Percentiles rank a stretch among this genome's conserved stretches.
Conservation (phyloP, 2,113 vertebrate genomes). For the Octodon degus region DNA sequence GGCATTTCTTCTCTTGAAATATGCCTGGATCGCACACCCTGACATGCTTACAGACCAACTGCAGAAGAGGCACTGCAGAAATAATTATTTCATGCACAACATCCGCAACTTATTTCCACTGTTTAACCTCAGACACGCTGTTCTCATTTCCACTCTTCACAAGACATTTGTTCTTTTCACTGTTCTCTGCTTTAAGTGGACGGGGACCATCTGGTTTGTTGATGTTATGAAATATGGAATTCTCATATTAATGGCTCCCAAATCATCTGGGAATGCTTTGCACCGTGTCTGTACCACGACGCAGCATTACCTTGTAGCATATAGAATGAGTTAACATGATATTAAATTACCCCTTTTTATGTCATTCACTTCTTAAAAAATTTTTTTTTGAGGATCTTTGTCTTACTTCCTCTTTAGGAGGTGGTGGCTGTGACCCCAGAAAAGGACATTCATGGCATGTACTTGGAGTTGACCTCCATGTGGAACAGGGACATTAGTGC, state of each 20-base stretch:
- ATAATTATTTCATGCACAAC: slow-evolving; percentile 80
- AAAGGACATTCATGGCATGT: slow-evolving; percentile 54
- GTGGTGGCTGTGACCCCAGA: slow-evolving; percentile 65
- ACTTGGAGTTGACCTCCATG: slow-evolving; percentile 64
- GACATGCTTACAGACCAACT: slow-evolving; percentile 82
- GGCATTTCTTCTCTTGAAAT: slow-evolving; percentile 73
- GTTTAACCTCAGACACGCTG: slow-evolving; percentile 86
- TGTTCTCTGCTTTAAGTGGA: slow-evolving; percentile 82
- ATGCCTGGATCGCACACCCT: slow-evolving; percentile 69
- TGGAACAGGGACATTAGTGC: slow-evolving; percentile 66
- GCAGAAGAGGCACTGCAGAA: slow-evolving; percentile 79
- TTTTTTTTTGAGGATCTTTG: slow-evolving; percentile 73
- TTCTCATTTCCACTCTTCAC: slow-evolving; percentile 88
- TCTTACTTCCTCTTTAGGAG: slow-evolving; percentile 81
- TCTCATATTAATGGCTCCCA: slow-evolving; percentile 84
- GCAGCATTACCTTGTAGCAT: slow-evolving; percentile 84
- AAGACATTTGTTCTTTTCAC: slow-evolving; percentile 87
- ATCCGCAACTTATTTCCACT: slow-evolving; percentile 83
- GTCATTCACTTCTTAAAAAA: slow-evolving; percentile 74
- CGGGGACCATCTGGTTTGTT: slow-evolving; percentile 87
- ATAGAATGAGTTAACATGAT: slow-evolving; percentile 87
- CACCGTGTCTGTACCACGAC: slow-evolving; percentile 85
- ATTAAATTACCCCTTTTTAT: slow-evolving; percentile 88
- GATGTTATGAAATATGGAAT: slow-evolving; percentile 88
- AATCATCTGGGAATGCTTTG: slow-evolving; percentile 89